Base-by-base conservation (phyloP, 1,140 invertebrate genomes). In the Chymomyza costata region DNA sequence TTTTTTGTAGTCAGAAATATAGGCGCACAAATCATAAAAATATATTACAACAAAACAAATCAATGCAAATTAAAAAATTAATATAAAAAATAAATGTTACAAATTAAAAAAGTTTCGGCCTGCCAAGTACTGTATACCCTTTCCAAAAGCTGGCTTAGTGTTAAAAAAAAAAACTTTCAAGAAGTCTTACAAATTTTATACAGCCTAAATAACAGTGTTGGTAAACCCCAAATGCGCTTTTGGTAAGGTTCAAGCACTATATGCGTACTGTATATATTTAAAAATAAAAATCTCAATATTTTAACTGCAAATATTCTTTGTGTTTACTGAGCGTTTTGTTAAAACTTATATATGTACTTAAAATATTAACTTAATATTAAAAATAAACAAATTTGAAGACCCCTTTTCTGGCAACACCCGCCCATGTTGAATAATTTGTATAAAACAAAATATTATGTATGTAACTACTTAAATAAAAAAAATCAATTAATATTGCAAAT, bases 391-490 rank as follows among this genome's bases (percentile, higher is more conserved):
- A 50, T 61, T 21, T 21, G 21, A 39, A 53, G 45, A 53, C 61
- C 71, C 71, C 71, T 76, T 70, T 76, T 76, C 71, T 76, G 71
- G 71, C 71, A 76, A 78, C 71, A 76, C 71, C 71, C 71, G 71
- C 71, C 71, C 71, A 78, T 38, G 71, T 74, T 76, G 62, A 65
- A 69, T 74, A 49, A 76, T 69, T 74, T 70, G 28, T 47, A 69
- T 46, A 47, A 68, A 49, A 39, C 41, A 40, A 47, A 18, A 43
- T 63, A 38, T 37, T 31, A 51, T 18, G 32, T 14, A 19, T 43
- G n/a, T 50, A 59, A 8, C 3, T 11, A 35, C 34, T 5, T 35
- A n/a, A 3, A 35, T 35, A 35, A 8, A 35, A 6, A 35, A n/a
- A 8, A 8, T 35, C 5, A 28, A 28, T 28, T 28, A 28, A 28